Conservation (phyloP, 1,140 invertebrate genomes). For the Eulimnadia texana region DNA sequence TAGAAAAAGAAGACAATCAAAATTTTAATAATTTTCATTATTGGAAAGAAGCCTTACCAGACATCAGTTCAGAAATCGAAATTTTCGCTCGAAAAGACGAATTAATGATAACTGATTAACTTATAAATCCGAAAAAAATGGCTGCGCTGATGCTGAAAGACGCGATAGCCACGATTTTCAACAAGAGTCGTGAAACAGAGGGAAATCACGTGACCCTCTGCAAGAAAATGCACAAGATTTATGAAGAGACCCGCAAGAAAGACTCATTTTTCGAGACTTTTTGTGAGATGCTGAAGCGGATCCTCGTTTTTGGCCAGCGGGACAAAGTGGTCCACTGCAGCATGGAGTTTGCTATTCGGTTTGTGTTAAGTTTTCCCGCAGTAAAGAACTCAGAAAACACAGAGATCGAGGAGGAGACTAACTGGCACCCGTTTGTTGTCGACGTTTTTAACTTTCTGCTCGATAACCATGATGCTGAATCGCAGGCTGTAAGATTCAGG, state of each 20-base stretch:
- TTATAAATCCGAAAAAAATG: too few species aligned
- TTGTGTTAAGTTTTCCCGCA: constrained; percentile 35
- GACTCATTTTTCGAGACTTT: constrained; percentile 16
- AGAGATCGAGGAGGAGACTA: background rate
- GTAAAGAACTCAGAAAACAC: constrained; percentile 28
- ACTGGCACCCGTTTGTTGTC: constrained; percentile 20
- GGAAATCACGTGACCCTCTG: constrained; percentile 10
- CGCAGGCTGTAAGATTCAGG: constrained; percentile 47
- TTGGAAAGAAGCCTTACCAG: constrained; percentile 17
- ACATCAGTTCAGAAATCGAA: constrained; percentile 4
- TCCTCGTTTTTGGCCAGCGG: constrained; percentile 39
- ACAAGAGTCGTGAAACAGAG: constrained; percentile 11
- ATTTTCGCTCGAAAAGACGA: background rate
- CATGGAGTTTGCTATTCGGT: constrained; percentile 47
- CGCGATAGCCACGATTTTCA: constrained; percentile 18
- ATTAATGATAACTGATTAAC: constrained; percentile 13
- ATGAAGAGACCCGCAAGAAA: constrained; percentile 5
- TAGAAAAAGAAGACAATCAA: background rate
- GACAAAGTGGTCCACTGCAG: constrained; percentile 46
- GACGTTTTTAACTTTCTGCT: constrained; percentile 39
- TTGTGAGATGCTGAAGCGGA: constrained; percentile 20
- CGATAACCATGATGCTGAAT: constrained; percentile 41
- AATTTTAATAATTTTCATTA: constrained; percentile 14
- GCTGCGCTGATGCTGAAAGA: constrained; percentile 7
- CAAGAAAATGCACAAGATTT: constrained; percentile 5